phyloP scores from a whole-genome alignment of 2,888 invertebrate genomes.

The Pollenia angustigena region DNA sequence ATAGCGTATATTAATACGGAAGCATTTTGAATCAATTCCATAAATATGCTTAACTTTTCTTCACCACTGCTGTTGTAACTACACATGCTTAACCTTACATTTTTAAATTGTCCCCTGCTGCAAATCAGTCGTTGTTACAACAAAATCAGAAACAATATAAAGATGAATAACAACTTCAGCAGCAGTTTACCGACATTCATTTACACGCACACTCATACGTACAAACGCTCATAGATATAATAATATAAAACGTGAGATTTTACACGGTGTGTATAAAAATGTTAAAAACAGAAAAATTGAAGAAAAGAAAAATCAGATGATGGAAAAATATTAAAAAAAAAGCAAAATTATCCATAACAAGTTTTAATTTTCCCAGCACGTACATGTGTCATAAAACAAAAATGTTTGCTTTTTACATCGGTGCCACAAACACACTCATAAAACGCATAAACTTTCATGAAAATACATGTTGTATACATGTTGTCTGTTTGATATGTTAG shows the following conservation, averaged over 20 bases:
- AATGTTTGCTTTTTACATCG: slow-evolving; percentile 53
- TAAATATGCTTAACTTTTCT: neutral
- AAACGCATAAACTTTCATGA: neutral
- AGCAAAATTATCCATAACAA: slow-evolving; percentile 58
- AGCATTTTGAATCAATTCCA: too few relatives aligned
- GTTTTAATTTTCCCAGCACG: slow-evolving; percentile 71
- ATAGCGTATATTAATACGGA: too few relatives aligned
- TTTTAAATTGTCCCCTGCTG: slow-evolving; percentile 59
- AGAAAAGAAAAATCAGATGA: slow-evolving; percentile 36
- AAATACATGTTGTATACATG: neutral
- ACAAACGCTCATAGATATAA: slow-evolving; percentile 28
- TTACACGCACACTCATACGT: neutral
- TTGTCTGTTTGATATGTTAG: neutral
- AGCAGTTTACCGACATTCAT: slow-evolving; percentile 16
- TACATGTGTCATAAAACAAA: slow-evolving; percentile 64
- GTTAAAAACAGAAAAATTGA: slow-evolving; percentile 29
- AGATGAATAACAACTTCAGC: slow-evolving; percentile 43
- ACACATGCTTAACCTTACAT: slow-evolving; percentile 33
- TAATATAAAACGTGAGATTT: slow-evolving; percentile 61
- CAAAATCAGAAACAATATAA: slow-evolving; percentile 58
- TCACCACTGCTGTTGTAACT: neutral
- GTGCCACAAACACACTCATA: slow-evolving; percentile 2
- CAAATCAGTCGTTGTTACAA: slow-evolving; percentile 65
- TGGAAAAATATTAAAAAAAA: slow-evolving; percentile 15
- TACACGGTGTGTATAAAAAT: slow-evolving; percentile 51